Base-by-base conservation (phyloP, 2,113 vertebrate genomes). In the Todiramphus saurophagus region DNA sequence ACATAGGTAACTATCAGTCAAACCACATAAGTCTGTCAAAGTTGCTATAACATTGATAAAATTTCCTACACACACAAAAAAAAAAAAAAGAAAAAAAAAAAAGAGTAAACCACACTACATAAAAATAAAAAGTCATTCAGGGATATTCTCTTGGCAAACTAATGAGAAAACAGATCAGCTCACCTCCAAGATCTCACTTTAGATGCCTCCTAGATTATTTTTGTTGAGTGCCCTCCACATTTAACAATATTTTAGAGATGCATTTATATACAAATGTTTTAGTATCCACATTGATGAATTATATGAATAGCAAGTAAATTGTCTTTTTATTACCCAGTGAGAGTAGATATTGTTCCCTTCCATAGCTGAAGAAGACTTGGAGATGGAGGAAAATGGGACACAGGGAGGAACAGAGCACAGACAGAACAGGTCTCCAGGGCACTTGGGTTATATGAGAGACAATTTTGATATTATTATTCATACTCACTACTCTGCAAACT, bases 381-480 rank as follows among this genome's bases (percentile, higher is more conserved):
- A 76, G 50, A 31, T 7, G 0, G 4, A 0, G 4, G 15, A 2
- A 89, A 35, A 3, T 37, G 43, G 46, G 15, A 73, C 28, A 79
- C 12, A 27, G 8, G n/a, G 41, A 82, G 11, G 11, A 95, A 59
- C n/a, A 82, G 75, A 92, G 58, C 37, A 86, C 87, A 16, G n/a
- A 55, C 25, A 46, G 41, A 96, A 69, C 2, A 21, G 50, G 58
- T 90, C 77, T 56, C 25, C 41, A 77, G 59, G 43, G 56, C 67
- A 92, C 43, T 64, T 81, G 66, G 69, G 73, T 79, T 94, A 55
- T 27, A 58, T 90, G 15, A 95, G 72, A 95, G 74, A 91, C 44
- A 13, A 51, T 96, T 91, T 77, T 48, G 19, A 75, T 96, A 69
- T 94, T 96, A 67, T 87, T 96, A 97, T 94, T 96, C 92, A 92